A percentile compares a stretch with the other conserved stretches of the same genome.
These are phyloP conservation scores for Mechanitis mazaeus DNA, from an alignment of 2,888 invertebrate species.

Conservation along the genomic window DNA sequence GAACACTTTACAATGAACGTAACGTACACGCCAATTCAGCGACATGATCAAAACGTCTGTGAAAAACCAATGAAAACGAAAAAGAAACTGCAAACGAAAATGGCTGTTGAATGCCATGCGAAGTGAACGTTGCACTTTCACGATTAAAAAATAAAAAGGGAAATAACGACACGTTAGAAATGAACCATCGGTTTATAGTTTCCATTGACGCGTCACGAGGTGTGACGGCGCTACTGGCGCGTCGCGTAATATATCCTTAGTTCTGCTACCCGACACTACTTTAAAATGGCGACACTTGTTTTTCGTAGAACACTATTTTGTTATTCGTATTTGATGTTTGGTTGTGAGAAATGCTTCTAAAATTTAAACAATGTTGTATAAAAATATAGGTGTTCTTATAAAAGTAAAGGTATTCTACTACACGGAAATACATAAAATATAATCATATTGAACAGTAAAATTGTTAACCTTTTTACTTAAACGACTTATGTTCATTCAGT, in stretches of 20 bases:
- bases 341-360: no score
- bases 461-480: background rate
- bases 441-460: no score
- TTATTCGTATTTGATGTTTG: background rate
- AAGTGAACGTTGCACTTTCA: conserved; percentile 75
- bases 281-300: conserved; percentile 48
- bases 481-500: background rate
- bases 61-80: conserved; percentile 66
- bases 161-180: conserved; percentile 59
- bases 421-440: no score
- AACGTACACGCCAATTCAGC: conserved; percentile 38
- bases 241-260: conserved; percentile 37
- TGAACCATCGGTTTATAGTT: conserved; percentile 63
- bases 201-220: conserved; percentile 42
- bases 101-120: conserved; percentile 64
- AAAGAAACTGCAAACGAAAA: conserved; percentile 64
- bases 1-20: conserved; percentile 31
- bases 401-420: no score
- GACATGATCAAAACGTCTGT: conserved; percentile 66
- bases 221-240: conserved; percentile 48
- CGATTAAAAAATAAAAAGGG: conserved; percentile 65
- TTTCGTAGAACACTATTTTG: conserved; percentile 6
- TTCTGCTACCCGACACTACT: conserved; percentile 67
- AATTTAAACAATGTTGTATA: no score
- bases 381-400: no score